These are phyloP conservation scores for Trichoplax adhaerens DNA, from an alignment of 37 sponge, comb jelly and placozoan genomes.

Conservation along the genomic window DNA sequence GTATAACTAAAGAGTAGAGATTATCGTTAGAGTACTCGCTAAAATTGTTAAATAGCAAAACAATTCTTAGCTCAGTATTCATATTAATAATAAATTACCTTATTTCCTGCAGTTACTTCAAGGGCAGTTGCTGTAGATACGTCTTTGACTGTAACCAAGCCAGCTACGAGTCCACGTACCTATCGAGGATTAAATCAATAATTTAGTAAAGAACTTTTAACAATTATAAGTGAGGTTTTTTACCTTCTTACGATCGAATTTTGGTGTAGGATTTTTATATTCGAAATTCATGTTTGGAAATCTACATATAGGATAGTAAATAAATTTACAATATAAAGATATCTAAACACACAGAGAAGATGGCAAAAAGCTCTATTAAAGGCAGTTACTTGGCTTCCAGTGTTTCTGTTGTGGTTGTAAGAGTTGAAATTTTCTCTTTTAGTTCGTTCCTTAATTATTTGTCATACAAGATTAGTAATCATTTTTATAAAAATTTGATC, in stretches of 20 bases:
- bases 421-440: constrained; percentile 14
- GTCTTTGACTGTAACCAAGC: constrained; percentile 54
- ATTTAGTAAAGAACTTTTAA: background rate
- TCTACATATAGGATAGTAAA: constrained; percentile 7
- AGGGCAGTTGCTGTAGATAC: constrained; percentile 61
- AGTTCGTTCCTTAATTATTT: constrained; percentile 24
- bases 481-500: too few relatives aligned
- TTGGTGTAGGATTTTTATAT: constrained; percentile 38
- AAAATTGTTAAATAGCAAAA: background rate
- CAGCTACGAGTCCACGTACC: constrained; percentile 57
- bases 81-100: constrained; percentile 23
- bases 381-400: constrained; percentile 36
- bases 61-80: background rate
- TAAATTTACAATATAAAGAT: constrained; percentile 1
- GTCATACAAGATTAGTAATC: background rate
- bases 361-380: background rate
- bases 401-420: constrained; percentile 17
- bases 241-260: constrained; percentile 57
- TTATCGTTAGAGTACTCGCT: background rate
- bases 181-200: background rate
- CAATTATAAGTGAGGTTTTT: constrained; percentile 1
- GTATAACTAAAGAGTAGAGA: constrained; percentile 48
- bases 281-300: constrained; percentile 79
- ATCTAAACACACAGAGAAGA: constrained; percentile 3
- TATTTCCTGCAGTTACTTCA: constrained; percentile 81